Conservation (phyloP, 23 tunicate species). For the Aplidium turbinatum region DNA sequence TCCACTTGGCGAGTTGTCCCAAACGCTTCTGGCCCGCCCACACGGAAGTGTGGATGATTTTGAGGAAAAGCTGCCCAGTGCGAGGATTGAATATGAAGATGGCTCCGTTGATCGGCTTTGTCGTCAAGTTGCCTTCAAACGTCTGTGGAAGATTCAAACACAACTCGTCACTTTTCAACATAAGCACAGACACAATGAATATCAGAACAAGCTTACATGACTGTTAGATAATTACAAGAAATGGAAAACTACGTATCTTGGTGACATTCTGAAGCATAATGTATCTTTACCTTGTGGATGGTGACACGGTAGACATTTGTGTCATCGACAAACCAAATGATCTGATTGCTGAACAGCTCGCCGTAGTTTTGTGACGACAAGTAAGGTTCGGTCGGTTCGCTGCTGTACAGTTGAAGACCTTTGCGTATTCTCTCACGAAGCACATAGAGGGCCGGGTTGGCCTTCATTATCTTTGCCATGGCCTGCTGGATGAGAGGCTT, state of each 20-base stretch:
- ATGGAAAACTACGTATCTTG: too few species aligned
- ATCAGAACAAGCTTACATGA: too few species aligned
- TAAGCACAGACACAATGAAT: too few species aligned
- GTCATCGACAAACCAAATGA: conserved; percentile 99
- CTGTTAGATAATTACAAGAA: too few species aligned
- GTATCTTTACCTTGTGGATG: conserved; percentile 97
- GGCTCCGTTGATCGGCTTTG: conserved; percentile 99
- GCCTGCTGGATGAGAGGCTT: conserved; percentile 93
- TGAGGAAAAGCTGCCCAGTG: conserved; percentile 97
- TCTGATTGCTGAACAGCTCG: conserved; percentile 97
- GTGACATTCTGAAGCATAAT: too few species aligned
- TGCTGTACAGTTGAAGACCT: conserved; percentile 94
- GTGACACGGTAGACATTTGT: conserved; percentile 99
- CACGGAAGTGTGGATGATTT: conserved; percentile 99
- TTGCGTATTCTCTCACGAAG: conserved; percentile 91
- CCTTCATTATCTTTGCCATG: conserved; percentile 99
- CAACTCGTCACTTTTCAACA: too few species aligned
- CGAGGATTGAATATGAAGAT: conserved; percentile 99
- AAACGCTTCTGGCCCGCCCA: conserved; percentile 99
- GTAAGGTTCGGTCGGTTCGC: conserved; percentile 99
- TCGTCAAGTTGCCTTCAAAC: conserved; percentile 98
- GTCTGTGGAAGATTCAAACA: conserved; percentile 45
- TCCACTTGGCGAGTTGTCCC: conserved; percentile 99
- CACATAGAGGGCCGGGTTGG: conserved; percentile 97
- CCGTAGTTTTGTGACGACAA: conserved; percentile 99